phyloP scores from a whole-genome alignment of 2,888 invertebrate genomes.

The Dyspetes luteomarginatus region DNA sequence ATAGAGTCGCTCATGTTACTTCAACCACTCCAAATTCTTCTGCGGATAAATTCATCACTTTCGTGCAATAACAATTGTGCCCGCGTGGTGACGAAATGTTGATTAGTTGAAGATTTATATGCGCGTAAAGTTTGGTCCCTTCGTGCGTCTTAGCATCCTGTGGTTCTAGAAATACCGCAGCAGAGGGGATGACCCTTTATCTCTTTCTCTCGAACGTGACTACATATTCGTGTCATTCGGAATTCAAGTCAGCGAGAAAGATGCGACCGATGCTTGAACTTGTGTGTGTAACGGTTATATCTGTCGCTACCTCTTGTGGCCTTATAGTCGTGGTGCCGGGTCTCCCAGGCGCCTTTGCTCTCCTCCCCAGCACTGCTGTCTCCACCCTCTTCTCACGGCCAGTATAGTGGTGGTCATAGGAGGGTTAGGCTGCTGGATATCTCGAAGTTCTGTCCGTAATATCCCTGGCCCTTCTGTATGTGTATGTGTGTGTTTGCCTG shows the following conservation, averaged over 20 bases:
- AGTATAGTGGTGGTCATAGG: constrained; percentile 64
- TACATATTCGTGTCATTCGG: constrained; percentile 60
- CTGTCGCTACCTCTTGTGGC: constrained; percentile 76
- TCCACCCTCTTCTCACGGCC: constrained; percentile 71
- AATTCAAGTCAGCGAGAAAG: constrained; percentile 68
- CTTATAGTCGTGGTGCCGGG: constrained; percentile 69
- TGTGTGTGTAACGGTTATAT: constrained; percentile 78
- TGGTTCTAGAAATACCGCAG: constrained; percentile 7
- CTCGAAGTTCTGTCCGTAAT: constrained; percentile 82
- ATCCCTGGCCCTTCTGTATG: constrained; percentile 76
- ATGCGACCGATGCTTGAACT: constrained; percentile 71
- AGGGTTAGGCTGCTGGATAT: constrained; percentile 76
- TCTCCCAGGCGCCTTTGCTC: constrained; percentile 78
- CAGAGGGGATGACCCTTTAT: constrained; percentile 27
- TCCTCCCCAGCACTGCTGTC: constrained; percentile 60
- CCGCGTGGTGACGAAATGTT: background rate
- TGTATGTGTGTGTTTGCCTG: constrained; percentile 22
- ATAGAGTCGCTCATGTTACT: background rate
- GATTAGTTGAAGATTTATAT: background rate
- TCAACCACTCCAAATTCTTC: background rate
- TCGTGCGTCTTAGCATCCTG: no score
- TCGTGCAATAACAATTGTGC: background rate
- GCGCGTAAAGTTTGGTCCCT: background rate
- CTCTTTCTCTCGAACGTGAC: constrained; percentile 37
- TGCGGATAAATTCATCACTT: background rate